Evolutionary conservation across 2,797 vertebrate species (phyloP).

Genomic region (Lacerta viridis): DNA sequence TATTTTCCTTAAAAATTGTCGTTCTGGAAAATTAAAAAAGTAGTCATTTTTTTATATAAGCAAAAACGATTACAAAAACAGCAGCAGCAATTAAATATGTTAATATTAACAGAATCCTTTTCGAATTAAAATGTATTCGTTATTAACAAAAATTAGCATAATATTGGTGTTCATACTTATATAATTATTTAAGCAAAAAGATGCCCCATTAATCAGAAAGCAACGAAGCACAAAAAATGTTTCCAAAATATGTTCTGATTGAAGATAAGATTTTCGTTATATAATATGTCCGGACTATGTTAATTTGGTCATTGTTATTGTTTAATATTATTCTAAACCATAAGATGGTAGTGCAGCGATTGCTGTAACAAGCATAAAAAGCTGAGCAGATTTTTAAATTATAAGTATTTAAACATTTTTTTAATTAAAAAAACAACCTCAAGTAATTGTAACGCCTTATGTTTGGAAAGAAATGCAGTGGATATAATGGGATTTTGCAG

Average conservation of each 20-base stretch:
- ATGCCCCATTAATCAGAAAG: not conserved
- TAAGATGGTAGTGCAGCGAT: not conserved
- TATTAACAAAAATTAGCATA: no score
- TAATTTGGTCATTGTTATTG: not conserved
- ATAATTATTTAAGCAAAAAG: not conserved
- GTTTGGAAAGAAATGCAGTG: not conserved
- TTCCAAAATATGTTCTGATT: not conserved
- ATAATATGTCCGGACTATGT: not conserved
- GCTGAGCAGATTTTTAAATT: not conserved
- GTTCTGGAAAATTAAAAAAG: slow-evolving; percentile 14
- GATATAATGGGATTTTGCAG: not conserved
- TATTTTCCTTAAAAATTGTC: slow-evolving; percentile 37
- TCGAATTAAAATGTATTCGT: no score
- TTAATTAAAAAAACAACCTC: not conserved
- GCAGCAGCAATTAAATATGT: not conserved
- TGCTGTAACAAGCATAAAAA: not conserved
- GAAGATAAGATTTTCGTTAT: not conserved
- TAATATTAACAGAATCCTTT: not conserved
- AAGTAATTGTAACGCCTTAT: not conserved
- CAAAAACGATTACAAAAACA: not conserved
- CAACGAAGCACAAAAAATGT: not conserved
- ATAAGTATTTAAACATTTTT: not conserved
- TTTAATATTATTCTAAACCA: not conserved
- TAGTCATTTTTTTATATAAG: not conserved
- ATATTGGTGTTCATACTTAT: not conserved